A percentile compares a stretch with the other conserved stretches of the same genome.
Conservation (phyloP, 2,888 invertebrate genomes). For the Plagodis pulveraria region DNA sequence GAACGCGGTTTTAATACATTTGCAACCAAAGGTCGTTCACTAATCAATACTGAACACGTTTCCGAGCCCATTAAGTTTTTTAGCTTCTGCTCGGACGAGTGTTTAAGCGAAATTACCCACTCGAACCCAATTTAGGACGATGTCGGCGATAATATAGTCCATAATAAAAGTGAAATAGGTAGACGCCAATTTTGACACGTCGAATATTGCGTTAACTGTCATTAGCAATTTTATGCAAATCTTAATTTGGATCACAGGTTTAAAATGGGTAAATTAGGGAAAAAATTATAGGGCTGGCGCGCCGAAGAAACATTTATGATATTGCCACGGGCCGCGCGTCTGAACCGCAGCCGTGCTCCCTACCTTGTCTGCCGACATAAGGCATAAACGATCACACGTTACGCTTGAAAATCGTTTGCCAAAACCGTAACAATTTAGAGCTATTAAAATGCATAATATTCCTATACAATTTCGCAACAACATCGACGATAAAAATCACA, state of each 20-base stretch:
- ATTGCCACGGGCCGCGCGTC: slow-evolving; percentile 57
- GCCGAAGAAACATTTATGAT: slow-evolving; percentile 70
- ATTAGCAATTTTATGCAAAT: slow-evolving; percentile 82
- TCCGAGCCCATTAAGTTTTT: slow-evolving; percentile 52
- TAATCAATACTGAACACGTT: slow-evolving; percentile 41
- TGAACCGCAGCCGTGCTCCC: slow-evolving; percentile 30
- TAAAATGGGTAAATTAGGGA: slow-evolving; percentile 74
- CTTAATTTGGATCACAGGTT: slow-evolving; percentile 73
- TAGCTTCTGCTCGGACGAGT: slow-evolving; percentile 56
- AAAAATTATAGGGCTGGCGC: slow-evolving; percentile 73
- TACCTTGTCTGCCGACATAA: neutral
- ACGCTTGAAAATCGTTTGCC: slow-evolving; percentile 4
- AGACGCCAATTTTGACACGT: slow-evolving; percentile 72
- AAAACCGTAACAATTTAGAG: slow-evolving; percentile 2
- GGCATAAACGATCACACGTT: slow-evolving; percentile 14
- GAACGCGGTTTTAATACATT: slow-evolving; percentile 15
- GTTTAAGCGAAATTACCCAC: slow-evolving; percentile 56
- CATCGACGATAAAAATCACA: neutral
- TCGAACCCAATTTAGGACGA: slow-evolving; percentile 55
- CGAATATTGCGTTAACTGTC: slow-evolving; percentile 70
- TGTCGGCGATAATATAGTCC: slow-evolving; percentile 59
- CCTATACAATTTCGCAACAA: neutral
- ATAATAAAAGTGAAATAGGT: slow-evolving; percentile 61
- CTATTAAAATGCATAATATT: slow-evolving; percentile 1
- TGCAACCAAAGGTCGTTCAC: slow-evolving; percentile 10